Percentiles rank a stretch among this genome's conserved stretches.
Conservation (phyloP, 2,888 invertebrate genomes). For the Ashinkailepas kermadecensis region DNA sequence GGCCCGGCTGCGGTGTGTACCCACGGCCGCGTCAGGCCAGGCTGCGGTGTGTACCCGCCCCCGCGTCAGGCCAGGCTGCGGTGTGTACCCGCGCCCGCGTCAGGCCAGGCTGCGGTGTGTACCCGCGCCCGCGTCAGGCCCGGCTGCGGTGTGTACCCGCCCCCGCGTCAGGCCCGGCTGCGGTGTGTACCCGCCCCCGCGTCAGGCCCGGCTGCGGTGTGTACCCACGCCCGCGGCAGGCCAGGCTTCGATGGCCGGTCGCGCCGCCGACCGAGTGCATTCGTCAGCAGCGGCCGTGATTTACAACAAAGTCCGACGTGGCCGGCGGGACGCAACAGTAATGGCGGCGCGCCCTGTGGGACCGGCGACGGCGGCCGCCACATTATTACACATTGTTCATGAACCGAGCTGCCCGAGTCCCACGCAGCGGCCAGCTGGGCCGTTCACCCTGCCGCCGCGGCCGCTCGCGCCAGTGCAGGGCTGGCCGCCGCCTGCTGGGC, state of each 20-base stretch:
- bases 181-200: too few species aligned
- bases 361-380: not conserved
- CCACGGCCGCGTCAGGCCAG: too few species aligned
- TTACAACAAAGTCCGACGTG: not conserved
- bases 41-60: too few species aligned
- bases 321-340: not conserved
- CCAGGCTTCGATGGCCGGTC: not conserved
- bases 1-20: not conserved
- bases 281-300: not conserved
- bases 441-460: conserved; percentile 1
- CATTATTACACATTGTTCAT: not conserved
- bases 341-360: not conserved
- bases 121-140: too few species aligned
- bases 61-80: too few species aligned
- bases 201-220: too few species aligned
- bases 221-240: not conserved
- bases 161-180: not conserved
- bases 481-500: too few species aligned
- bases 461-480: too few species aligned
- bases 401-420: not conserved
- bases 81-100: not conserved
- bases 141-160: not conserved
- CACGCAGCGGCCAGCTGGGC: conserved; percentile 21
- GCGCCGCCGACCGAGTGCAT: not conserved
- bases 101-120: not conserved